Evolutionary conservation across 2,113 vertebrate genomes (phyloP), one percentile per base, ranked within the genome.

Genomic region (Hyaena hyaena): DNA sequence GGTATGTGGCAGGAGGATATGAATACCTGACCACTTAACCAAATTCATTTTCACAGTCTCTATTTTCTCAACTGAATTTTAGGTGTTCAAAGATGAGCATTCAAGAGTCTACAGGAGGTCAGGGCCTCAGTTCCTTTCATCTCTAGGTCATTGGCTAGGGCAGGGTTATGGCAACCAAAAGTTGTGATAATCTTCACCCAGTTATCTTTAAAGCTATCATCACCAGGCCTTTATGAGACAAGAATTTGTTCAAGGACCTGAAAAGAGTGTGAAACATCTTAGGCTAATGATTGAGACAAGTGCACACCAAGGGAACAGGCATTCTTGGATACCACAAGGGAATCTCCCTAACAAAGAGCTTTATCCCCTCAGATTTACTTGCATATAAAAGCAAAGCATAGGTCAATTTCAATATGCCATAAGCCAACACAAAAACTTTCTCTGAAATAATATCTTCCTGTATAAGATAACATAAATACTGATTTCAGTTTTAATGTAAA

Each of bases 141-240:
- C 55, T 89, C 86, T 23, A 97, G 92, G 93, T 69, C 85, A 82
- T 4, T 91, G 83, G 65, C 63, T 84, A 97, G 77, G 61, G 65
- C 76, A 68, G 31, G 90, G 26, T 50, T 74, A 68, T 15, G 35
- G 66, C 80, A 89, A 95, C 76, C 80, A 82, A 93, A 97, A 84
- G 91, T 35, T 71, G 97, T 85, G 82, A 80, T 96, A 68, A 96
- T 91, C 55, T 71, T 85, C 50, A 90, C 48, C 89, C 65, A 77
- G 66, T 93, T 90, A 95, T 96, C 84, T 95, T 90, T 93, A 93
- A 97, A 94, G 88, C 88, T 96, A 71, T 96, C 81, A 96, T 93
- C 94, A 93, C 81, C 14, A 43, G 28, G 23, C 9, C 63, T 95
- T 96, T 48, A 94, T 26, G 95, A 84, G 88, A 86, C 94, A 82